phyloP scores from a whole-genome alignment of 2,797 vertebrate species.

The Micropoecilia bifurca region DNA sequence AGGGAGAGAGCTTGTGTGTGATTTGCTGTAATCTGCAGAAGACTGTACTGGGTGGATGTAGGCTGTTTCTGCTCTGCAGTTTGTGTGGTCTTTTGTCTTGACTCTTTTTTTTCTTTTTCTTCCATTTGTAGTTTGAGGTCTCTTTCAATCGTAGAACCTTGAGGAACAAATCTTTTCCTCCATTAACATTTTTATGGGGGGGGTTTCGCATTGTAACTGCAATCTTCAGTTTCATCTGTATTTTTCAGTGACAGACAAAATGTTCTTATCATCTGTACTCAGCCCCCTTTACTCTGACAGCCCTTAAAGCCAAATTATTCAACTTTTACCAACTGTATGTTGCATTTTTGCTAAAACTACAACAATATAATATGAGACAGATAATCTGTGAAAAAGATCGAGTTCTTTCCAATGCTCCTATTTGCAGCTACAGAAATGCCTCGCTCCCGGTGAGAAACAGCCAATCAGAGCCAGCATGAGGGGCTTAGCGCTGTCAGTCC shows the following conservation, averaged over 20 bases:
- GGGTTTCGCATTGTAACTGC: background rate
- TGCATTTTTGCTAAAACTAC: too few species aligned
- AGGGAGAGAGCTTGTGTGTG: conserved; percentile 10
- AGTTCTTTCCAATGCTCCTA: too few species aligned
- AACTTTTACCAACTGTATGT: too few species aligned
- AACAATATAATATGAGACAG: too few species aligned
- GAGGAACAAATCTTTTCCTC: background rate
- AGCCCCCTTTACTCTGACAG: background rate
- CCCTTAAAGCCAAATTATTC: too few species aligned
- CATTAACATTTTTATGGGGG: background rate
- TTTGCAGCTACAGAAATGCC: too few species aligned
- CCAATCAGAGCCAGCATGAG: too few species aligned
- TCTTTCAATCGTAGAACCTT: conserved; percentile 6
- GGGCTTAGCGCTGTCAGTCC: too few species aligned
- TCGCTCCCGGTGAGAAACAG: too few species aligned
- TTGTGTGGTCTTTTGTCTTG: conserved; percentile 54
- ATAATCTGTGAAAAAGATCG: too few species aligned
- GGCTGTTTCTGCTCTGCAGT: conserved; percentile 41
- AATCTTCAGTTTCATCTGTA: background rate
- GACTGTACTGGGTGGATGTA: conserved; percentile 50
- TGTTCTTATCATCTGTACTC: background rate
- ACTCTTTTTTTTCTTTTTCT: background rate
- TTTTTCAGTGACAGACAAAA: background rate
- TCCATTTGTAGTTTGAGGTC: conserved; percentile 18
- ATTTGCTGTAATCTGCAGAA: conserved; percentile 45